Evolutionary conservation across 2,113 vertebrate species (phyloP).

Genomic region (Onychorhynchus coronatus): DNA sequence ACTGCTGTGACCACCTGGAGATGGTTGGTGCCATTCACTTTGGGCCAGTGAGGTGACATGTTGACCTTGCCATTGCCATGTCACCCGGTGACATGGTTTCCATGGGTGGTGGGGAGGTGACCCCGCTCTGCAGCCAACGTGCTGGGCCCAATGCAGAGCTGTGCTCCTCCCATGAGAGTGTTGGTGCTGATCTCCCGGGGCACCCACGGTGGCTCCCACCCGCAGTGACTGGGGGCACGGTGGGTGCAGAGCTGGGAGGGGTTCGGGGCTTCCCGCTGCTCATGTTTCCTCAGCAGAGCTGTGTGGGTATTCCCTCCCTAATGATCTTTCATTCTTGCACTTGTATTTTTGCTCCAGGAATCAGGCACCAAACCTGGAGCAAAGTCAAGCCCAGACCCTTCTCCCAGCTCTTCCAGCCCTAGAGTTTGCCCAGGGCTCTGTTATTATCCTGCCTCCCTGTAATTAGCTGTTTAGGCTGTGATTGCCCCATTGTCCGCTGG

Average conservation of each 20-base stretch:
- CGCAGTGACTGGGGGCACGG: rapidly evolving
- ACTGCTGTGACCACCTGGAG: neutral
- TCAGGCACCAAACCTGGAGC: neutral
- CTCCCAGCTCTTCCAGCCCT: neutral
- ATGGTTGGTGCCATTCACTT: neutral
- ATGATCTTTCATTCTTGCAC: neutral
- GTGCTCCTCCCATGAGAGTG: neutral
- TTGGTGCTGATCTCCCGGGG: rapidly evolving
- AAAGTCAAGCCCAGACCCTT: neutral
- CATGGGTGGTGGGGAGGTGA: neutral
- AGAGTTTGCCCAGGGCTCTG: neutral
- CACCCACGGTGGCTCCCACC: neutral
- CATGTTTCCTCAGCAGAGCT: neutral
- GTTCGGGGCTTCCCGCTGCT: neutral
- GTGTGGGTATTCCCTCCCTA: neutral
- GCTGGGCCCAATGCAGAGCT: neutral
- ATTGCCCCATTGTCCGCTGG: slow-evolving; percentile 68
- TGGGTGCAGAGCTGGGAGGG: neutral
- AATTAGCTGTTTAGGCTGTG: slow-evolving; percentile 69
- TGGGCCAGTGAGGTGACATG: neutral
- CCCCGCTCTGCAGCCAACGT: rapidly evolving
- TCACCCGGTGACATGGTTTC: rapidly evolving
- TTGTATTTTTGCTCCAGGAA: neutral
- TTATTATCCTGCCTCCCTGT: slow-evolving; percentile 51
- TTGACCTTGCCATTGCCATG: rapidly evolving